Base-by-base conservation (phyloP, 2,113 vertebrate species). In the Pseudolaguvia tuberculata region DNA sequence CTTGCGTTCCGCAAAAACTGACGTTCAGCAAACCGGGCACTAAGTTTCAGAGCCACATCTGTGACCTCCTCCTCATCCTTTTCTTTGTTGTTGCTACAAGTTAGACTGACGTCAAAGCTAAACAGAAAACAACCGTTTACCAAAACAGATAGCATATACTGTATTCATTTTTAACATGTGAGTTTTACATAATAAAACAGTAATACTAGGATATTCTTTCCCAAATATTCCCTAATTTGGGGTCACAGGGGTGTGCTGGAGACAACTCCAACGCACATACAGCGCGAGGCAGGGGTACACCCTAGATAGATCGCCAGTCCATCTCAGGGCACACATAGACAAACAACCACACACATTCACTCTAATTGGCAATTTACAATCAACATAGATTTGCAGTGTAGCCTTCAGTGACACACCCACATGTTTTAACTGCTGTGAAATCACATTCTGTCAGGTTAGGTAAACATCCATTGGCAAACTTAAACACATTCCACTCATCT, bases 71-170 rank as follows among this genome's bases (percentile, higher is more conserved):
- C 63, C 50, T 70, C 76, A 20, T 65, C 87, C 81, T 89, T 87
- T 59, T 95, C 93, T 0, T 89, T 90, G 72, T 92, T 93, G 1
- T 87, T 86, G 35, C 94, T 94, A 1, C 97, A 99, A 47, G 92
- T 95, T 86, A 99, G 89, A 70, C 94, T 96, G 88, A 99, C 92
- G 56, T 94, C 92, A 83, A 99, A 97, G 83, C 97, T 99, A 87
- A 53, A 58, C 17, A 73, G 17, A 79, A 65, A 66, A 72, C 62
- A 79, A 17, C 52, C 25, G 57, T 18, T 57, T 35, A 50, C 11
- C 23, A 18, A 5, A 17, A 27, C 2, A 27, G 3, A 18, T 48
- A 7, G 11, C 15, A 2, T 21, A 14, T 25, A 53, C 2, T 3
- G 18, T 48, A 35, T 29, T 53, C 13, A 21, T 50, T 73, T 42